Evolutionary conservation across 2,888 invertebrate genomes (phyloP), one percentile per base, ranked within the genome.

Genomic region (Drosophila paracracens): DNA sequence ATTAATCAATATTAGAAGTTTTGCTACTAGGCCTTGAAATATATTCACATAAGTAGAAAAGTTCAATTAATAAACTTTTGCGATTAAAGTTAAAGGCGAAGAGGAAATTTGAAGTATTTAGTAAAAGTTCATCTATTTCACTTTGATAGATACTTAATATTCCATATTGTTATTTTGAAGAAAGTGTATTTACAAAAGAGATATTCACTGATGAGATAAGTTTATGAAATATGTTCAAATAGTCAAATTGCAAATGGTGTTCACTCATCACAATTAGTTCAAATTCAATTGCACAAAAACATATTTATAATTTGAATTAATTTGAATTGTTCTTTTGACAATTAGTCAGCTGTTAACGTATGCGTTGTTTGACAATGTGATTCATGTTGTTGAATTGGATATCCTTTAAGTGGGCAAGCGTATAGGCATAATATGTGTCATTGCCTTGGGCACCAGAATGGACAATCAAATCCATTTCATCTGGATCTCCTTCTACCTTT

Each of bases 341-440:
- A 2, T 21, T 40, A n/a, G 4, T 29, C 31, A 4, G 2, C 8
- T 16, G 4, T 27, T 2, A 13, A 4, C 7, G n/a, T 16, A 2
- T 48, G 21, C 33, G 7, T 2, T 38, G 31, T 25, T 29, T 18
- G 11, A 46, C 7, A n/a, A 29, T 25, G 6, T 50, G 36, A 33
- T 8, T 25, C 40, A 35, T 52, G 10, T 7, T 4, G 13, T 46
- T 58, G 25, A 72, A 50, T 5, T 66, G 31, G 4, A 63, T 18
- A 33, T 84, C 71, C 6, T 51, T 35, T 16, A 54, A 60, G 7
- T 79, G 74, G 10, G 91, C 73, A 10, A 92, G 93, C 81, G 92
- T 79, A 71, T 93, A 93, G 8, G 93, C 83, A 69, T 83, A 92
- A 51, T 90, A 93, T 4, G 76, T 83, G 57, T 81, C 6, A 84